Evolutionary conservation across 2,888 invertebrate genomes (phyloP).

Genomic region (Penaeus monodon): DNA sequence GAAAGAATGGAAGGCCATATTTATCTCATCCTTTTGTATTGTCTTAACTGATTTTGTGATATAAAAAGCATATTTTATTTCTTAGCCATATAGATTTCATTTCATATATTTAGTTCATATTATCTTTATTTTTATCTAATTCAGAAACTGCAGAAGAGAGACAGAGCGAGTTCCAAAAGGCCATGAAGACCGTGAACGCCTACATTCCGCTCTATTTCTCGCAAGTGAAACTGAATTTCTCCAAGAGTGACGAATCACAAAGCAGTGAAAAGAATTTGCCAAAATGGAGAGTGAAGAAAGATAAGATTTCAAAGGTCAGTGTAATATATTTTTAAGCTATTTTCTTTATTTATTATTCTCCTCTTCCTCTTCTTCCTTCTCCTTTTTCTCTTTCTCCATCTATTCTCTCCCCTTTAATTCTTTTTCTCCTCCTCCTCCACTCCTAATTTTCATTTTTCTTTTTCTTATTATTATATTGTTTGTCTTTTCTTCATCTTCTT

Average conservation of each 20-base stretch:
- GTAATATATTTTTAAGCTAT: neutral
- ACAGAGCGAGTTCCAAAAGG: constrained; percentile 48
- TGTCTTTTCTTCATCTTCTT: too few relatives aligned
- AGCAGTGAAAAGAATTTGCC: constrained; percentile 36
- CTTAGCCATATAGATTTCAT: too few relatives aligned
- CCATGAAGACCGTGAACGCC: constrained; percentile 48
- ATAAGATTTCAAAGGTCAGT: constrained; percentile 52
- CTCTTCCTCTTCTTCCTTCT: neutral
- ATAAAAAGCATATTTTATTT: too few relatives aligned
- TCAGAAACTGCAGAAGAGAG: constrained; percentile 21
- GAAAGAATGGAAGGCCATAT: too few relatives aligned
- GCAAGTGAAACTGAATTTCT: constrained; percentile 51
- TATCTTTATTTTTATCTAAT: neutral
- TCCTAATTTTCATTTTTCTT: too few relatives aligned
- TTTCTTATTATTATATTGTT: too few relatives aligned
- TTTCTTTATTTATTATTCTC: neutral
- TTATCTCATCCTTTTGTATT: too few relatives aligned
- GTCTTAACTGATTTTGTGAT: too few relatives aligned
- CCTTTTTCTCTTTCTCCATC: neutral
- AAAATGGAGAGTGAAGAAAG: constrained; percentile 58
- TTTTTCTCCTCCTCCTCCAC: too few relatives aligned
- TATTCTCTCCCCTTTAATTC: too few relatives aligned
- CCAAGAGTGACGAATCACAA: constrained; percentile 19
- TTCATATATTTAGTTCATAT: neutral
- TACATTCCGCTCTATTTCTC: constrained; percentile 59